phyloP scores from a whole-genome alignment of 2,113 vertebrate species.

The Cyanoliseus patagonus region DNA sequence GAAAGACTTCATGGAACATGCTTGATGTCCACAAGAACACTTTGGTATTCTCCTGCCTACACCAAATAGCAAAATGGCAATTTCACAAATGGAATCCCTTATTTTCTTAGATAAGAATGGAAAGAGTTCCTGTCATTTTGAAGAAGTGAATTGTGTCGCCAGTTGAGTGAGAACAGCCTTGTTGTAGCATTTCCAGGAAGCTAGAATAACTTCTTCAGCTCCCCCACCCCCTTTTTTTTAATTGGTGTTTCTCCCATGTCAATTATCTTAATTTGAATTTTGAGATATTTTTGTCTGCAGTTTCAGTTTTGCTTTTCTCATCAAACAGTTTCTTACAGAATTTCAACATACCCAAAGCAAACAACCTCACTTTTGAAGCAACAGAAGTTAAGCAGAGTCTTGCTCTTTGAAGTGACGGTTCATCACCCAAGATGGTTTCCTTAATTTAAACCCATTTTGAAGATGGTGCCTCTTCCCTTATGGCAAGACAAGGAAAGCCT shows the following conservation, averaged over 20 bases:
- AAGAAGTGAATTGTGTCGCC: background rate
- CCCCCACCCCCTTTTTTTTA: background rate
- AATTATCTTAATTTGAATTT: background rate
- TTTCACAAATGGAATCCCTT: background rate
- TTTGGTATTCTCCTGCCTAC: background rate
- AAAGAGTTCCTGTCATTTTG: background rate
- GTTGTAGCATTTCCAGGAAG: background rate
- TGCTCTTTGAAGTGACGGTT: conserved; percentile 1
- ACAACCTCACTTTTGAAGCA: background rate
- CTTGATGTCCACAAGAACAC: background rate
- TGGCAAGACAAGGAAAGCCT: background rate
- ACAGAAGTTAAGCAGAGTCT: background rate
- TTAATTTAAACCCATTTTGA: background rate
- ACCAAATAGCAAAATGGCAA: background rate
- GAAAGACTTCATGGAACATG: background rate
- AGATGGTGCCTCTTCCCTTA: background rate
- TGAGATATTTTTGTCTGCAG: background rate
- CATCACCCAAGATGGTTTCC: background rate
- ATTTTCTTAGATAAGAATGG: background rate
- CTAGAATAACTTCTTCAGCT: background rate
- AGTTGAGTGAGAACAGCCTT: background rate
- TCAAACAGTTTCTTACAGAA: background rate
- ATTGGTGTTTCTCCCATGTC: background rate
- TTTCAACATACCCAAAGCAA: background rate
- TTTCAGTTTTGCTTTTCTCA: background rate